Base-by-base conservation (phyloP, 2,888 invertebrate species). In the Galeopsomyia nigrocyanea region DNA sequence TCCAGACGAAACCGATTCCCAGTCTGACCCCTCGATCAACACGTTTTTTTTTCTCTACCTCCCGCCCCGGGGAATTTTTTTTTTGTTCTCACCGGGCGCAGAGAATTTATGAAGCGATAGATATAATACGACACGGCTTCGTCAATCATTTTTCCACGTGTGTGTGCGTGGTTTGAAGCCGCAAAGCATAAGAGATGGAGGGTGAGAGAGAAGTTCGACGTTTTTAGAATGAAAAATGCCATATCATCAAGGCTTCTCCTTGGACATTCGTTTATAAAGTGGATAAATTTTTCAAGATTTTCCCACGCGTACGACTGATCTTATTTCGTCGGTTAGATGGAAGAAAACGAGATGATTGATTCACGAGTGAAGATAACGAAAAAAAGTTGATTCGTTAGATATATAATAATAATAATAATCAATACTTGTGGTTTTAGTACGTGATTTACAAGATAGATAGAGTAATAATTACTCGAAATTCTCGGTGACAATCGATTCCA, bases 261-360 rank as follows among this genome's bases (percentile, higher is more conserved):
- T 39, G n/a, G 39, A 39, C 22, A 22, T 21, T 60, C n/a, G 26
- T 16, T 39, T 39, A 50, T 17, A 56, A 55, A 53, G 21, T 31
- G 51, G 67, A 60, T 67, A 67, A 67, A 46, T 67, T 67, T 67
- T 67, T 67, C 60, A 60, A 53, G 51, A 60, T 60, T 60, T 39
- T 39, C 13, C 13, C 13, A 10, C 39, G 60, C 39, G 60, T 57
- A 0, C 2, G 31, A 22, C 10, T 51, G 46, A 67, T 67, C 39
- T 67, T 67, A 67, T 53, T 39, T 13, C 51, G 46, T 39, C 2
- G 9, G 26, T 17, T 6, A 14, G 55, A 50, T 49, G 17, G 49
- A 57, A 57, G 26, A 49, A 57, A 31, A n/a, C 19, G 46, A 19
- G 16, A 21, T 56, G 64, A 65, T 65, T 65, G 31, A 65, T 65